Evolutionary conservation across 2,797 vertebrate genomes (phyloP).

Genomic region (Sphaeramia orbicularis): DNA sequence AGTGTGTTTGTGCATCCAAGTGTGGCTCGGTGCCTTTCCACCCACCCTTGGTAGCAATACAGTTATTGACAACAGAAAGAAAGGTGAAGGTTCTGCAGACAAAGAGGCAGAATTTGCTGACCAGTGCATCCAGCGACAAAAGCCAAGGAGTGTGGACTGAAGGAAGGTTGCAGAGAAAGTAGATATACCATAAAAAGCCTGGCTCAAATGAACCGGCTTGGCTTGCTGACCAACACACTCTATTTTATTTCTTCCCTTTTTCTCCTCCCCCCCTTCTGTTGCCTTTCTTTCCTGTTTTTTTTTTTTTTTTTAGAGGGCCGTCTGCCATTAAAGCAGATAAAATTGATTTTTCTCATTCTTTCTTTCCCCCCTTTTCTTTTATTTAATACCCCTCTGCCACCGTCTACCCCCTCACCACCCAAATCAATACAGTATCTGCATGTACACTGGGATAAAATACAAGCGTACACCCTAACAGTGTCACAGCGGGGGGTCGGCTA

Average conservation of each 20-base stretch:
- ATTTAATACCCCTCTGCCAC: conserved; percentile 74
- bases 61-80: conserved; percentile 69
- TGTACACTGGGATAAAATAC: conserved; percentile 73
- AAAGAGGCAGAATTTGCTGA: conserved; percentile 80
- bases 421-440: conserved; percentile 76
- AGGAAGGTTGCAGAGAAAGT: conserved; percentile 36
- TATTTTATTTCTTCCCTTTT: conserved; percentile 27
- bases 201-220: conserved; percentile 49
- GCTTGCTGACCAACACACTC: conserved; percentile 46
- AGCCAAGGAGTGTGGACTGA: conserved; percentile 50
- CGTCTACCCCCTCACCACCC: conserved; percentile 60
- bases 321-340: conserved; percentile 66
- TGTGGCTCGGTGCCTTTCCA: conserved; percentile 42
- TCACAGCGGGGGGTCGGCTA: conserved; percentile 41
- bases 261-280: not conserved
- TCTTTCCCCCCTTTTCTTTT: conserved; percentile 56
- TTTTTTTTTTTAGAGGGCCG: conserved; percentile 42
- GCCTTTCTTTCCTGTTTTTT: conserved; percentile 18
- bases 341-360: conserved; percentile 69
- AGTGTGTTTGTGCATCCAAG: conserved; percentile 29
- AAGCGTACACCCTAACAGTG: conserved; percentile 47
- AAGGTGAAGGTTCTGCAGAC: conserved; percentile 77
- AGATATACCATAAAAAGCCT: conserved; percentile 42
- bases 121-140: conserved; percentile 67
- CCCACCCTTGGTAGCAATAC: conserved; percentile 76